Conservation (phyloP, 2,113 vertebrate species). For the Oreochromis aureus region DNA sequence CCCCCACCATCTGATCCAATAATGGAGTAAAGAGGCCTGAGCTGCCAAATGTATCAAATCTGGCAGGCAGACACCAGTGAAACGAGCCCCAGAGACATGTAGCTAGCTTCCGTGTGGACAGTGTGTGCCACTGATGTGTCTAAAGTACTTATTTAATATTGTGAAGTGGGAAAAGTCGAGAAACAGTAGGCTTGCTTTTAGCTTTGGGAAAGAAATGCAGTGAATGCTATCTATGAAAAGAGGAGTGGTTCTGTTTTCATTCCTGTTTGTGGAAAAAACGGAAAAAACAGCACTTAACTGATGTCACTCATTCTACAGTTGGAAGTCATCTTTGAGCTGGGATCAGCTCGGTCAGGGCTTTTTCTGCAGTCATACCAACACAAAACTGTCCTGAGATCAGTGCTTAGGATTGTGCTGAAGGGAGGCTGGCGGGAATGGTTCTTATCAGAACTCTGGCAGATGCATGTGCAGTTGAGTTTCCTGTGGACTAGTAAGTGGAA, state of each 20-base stretch:
- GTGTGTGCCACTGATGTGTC: not conserved
- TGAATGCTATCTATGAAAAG: not conserved
- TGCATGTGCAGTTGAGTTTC: conserved; percentile 60
- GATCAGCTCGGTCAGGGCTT: not conserved
- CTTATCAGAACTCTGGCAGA: conserved; percentile 73
- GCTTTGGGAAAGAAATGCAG: not conserved
- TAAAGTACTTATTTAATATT: not conserved
- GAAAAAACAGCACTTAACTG: not conserved
- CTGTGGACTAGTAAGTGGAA: conserved; percentile 68
- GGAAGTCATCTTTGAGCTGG: not conserved
- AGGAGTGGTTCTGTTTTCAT: conserved; percentile 4
- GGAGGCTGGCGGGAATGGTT: conserved; percentile 30
- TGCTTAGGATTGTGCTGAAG: conserved; percentile 1
- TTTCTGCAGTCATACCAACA: not conserved
- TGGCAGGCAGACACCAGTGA: not conserved
- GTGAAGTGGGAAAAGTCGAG: not conserved
- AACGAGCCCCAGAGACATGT: not conserved
- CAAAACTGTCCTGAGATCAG: conserved; percentile 28
- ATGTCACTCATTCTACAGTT: not conserved
- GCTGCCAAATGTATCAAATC: conserved; percentile 14
- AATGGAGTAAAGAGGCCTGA: not conserved
- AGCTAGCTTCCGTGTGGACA: not conserved
- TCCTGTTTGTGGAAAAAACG: not conserved
- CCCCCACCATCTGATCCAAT: not conserved
- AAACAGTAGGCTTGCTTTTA: not conserved